These are phyloP conservation scores for Argyrosomus regius DNA, from an alignment of 2,797 vertebrate genomes.

Conservation along the genomic window DNA sequence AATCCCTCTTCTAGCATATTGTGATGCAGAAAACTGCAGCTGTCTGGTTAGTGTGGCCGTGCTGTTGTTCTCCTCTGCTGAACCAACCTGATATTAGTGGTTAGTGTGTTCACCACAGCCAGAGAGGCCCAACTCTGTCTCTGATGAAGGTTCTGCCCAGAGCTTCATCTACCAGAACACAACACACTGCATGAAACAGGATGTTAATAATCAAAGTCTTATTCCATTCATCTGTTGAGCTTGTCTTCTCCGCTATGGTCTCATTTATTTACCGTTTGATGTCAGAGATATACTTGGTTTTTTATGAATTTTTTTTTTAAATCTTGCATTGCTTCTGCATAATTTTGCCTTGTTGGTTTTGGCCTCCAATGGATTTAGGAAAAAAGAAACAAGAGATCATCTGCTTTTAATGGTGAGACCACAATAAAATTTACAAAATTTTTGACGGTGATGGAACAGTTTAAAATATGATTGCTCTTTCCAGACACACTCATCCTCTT, in stretches of 20 bases:
- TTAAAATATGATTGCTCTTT: constrained; percentile 14
- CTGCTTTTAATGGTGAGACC: constrained; percentile 37
- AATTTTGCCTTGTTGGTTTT: constrained; percentile 5
- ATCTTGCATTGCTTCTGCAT: constrained; percentile 9
- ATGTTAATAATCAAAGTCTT: constrained; percentile 4
- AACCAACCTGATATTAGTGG: constrained; percentile 78
- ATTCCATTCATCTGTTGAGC: neutral
- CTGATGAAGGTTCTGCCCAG: constrained; percentile 51
- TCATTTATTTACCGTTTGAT: constrained; percentile 20
- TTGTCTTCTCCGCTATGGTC: neutral
- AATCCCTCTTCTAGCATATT: constrained; percentile 35
- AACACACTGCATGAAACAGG: constrained; percentile 6
- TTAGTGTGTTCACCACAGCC: constrained; percentile 60
- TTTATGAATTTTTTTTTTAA: neutral
- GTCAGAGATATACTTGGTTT: constrained; percentile 13
- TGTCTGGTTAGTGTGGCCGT: constrained; percentile 73
- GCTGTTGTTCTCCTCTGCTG: constrained; percentile 73
- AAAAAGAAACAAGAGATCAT: constrained; percentile 29
- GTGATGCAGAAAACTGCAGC: constrained; percentile 63
- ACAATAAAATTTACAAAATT: constrained; percentile 11
- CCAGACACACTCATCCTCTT: constrained; percentile 15
- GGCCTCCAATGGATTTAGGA: neutral
- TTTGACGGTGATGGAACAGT: constrained; percentile 36
- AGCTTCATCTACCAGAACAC: constrained; percentile 23
- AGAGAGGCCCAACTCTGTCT: constrained; percentile 46